Evolutionary conservation across 2,113 vertebrate genomes (phyloP), one percentile per base, ranked within the genome.

Genomic region (Scomber scombrus): DNA sequence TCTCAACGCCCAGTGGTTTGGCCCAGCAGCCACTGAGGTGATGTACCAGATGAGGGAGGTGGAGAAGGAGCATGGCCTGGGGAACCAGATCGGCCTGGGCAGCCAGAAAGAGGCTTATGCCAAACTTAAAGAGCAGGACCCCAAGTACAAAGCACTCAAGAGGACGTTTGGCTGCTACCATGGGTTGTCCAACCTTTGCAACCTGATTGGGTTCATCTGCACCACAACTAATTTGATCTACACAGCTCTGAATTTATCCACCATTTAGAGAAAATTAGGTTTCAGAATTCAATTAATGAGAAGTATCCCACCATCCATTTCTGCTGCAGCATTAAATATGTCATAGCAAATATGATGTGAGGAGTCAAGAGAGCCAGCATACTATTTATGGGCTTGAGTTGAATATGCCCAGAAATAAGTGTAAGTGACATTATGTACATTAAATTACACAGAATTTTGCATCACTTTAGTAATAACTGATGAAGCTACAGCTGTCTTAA

Each of bases 21-120:
- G 94, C 21, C 95, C 94, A 0, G 85, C 88, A 3, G 93, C 91
- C 45, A 94, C 94, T 0, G 92, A 94, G 10, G 50, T 91, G 73
- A 95, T 96, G 95, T 80, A 94, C 67, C 93, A 94, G 79, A 90
- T 97, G 90, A 95, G 95, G 71, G 86, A 79, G 45, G 84, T 97
- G 60, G 97, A 98, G 91, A 85, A 91, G 84, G 96, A 97, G 47
- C 95, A 95, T 0, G 94, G 95, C 21, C 90, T 97, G 6, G 96
- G 97, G 0, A 63, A 87, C 31, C 95, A 96, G 62, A 82, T 96
- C 0, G 94, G 94, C 31, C 64, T 93, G 56, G 77, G 89, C 16
- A 82, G 90, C 75, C 90, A 92, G 58, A 93, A 76, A 0, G 96
- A 97, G 43, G 95, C 40, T 14, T 98, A 96, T 19, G 80, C 86